Base-by-base conservation (phyloP, 2,113 vertebrate genomes). In the Scytalopus superciliaris region DNA sequence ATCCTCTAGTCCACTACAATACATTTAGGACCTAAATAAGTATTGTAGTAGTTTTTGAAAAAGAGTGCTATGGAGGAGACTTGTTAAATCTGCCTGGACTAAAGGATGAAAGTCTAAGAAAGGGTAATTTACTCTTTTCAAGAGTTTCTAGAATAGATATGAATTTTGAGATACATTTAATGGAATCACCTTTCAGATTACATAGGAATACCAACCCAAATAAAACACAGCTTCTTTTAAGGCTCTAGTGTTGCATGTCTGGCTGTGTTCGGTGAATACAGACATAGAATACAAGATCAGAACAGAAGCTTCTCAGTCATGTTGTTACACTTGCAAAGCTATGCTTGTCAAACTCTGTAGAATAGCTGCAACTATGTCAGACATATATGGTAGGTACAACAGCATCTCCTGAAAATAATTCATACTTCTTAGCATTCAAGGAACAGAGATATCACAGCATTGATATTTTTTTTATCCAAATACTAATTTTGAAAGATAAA, bases 41-140 rank as follows among this genome's bases (percentile, higher is more conserved):
- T 7, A 49, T 6, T 55, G 8, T 2, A 63, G 7, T 14, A 56
- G 2, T 21, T 35, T 25, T 17, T 33, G 23, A 73, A 69, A 19
- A 39, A 0, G 2, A 62, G 10, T 22, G 28, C 14, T 42, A 9
- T 2, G 3, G 5, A 9, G 18, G 8, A 60, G 22, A 33, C 35
- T 77, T 59, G 12, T 45, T 74, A 9, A 47, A 16, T 56, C 18
- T 37, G 11, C 6, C 25, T 69, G 33, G 13, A 83, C 12, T 49
- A 42, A 70, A 62, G 4, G 12, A 59, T 5, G 6, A 44, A 89
- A 72, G 9, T 3, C 10, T 69, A 55, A 64, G 14, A 40, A 86
- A 55, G 5, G 2, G 10, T 44, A 57, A 25, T 83, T 74, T 33
- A 25, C 22, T 55, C 7, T 40, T 76, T 31, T 30, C 16, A 66